Conservation (phyloP, 30 jellyfish, hydroid and myxozoan species). For the Cassiopea andromeda region DNA sequence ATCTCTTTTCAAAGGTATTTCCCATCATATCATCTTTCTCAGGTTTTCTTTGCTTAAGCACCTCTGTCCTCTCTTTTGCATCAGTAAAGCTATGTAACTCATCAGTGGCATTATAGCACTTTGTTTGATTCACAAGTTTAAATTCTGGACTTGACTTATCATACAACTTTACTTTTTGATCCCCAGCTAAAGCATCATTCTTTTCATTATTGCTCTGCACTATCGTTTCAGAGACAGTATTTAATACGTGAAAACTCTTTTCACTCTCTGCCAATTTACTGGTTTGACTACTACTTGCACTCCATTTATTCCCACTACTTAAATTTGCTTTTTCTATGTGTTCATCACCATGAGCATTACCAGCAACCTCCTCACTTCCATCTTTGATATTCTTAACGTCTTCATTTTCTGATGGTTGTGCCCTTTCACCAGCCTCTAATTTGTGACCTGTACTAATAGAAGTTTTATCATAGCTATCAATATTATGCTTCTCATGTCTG, state of each 20-base stretch:
- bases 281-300: neutral
- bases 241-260: neutral
- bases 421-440: neutral
- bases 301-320: neutral
- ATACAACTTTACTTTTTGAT: neutral
- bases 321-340: neutral
- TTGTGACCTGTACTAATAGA: neutral
- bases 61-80: no score
- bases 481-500: neutral
- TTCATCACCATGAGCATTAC: no score
- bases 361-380: no score
- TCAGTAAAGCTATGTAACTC: neutral
- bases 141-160: neutral
- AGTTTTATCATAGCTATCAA: neutral
- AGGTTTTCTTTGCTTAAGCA: no score
- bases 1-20: no score
- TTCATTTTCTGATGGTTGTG: no score
- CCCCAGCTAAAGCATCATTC: neutral
- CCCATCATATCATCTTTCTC: no score
- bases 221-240: neutral
- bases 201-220: neutral
- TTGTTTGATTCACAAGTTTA: neutral
- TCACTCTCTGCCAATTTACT: neutral
- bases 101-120: neutral
- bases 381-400: no score